A percentile compares a stretch with the other conserved stretches of the same genome.
Evolutionary conservation across 2,113 vertebrate species (phyloP).

Genomic region (Setophaga kirtlandii): DNA sequence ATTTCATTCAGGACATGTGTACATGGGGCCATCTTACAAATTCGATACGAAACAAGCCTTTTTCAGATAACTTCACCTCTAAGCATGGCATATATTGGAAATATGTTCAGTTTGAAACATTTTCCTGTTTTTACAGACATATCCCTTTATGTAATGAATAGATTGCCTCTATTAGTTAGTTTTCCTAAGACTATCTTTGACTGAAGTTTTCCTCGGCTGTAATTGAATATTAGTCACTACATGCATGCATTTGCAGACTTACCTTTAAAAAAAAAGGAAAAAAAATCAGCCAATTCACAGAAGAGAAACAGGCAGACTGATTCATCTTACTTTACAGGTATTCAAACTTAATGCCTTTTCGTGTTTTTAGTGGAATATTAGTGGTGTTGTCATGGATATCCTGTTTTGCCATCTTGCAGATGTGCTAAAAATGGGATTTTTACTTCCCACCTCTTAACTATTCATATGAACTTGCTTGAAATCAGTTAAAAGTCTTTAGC

Average conservation of each 20-base stretch:
- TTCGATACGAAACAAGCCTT: neutral
- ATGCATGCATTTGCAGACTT: neutral
- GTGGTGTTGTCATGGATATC: slow-evolving; percentile 68
- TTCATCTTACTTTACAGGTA: slow-evolving; percentile 21
- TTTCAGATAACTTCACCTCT: neutral
- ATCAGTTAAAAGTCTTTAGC: neutral
- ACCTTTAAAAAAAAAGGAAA: neutral
- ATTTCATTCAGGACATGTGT: neutral
- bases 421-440: slow-evolving; percentile 51
- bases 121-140: neutral
- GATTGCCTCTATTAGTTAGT: neutral
- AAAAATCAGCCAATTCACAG: neutral
- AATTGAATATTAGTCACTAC: neutral
- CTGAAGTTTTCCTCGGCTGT: neutral
- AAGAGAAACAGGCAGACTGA: neutral
- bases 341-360: slow-evolving; percentile 65
- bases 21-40: neutral
- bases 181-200: neutral
- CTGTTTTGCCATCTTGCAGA: slow-evolving; percentile 48
- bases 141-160: neutral
- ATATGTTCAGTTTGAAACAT: neutral
- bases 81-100: neutral
- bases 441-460: neutral
- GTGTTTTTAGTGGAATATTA: slow-evolving; percentile 41
- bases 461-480: neutral